phyloP scores from a whole-genome alignment of 2,113 vertebrate species.

The Climacteris rufus region DNA sequence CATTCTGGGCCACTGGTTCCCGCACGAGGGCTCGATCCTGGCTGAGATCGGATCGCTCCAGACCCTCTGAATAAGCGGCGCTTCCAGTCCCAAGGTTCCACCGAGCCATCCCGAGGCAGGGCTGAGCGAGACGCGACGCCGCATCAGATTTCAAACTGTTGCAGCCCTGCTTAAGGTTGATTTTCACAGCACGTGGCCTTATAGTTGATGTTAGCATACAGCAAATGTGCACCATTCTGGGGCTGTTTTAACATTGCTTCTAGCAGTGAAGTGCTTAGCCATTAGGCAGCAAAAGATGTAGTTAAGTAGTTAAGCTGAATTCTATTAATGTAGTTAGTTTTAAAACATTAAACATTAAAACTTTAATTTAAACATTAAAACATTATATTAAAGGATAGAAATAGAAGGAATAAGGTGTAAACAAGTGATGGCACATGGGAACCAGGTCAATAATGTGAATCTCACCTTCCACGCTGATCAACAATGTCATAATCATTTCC shows the following conservation, averaged over 20 bases:
- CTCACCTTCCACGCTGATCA: not conserved
- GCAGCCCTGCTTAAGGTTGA: not conserved
- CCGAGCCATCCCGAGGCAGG: no score
- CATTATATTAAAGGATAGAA: not conserved
- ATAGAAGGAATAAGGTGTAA: not conserved
- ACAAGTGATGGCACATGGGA: not conserved
- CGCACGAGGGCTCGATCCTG: no score
- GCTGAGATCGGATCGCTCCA: no score
- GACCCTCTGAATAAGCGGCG: no score
- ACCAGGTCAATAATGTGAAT: not conserved
- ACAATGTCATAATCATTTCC: not conserved
- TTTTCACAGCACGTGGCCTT: not conserved
- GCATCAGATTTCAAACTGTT: not conserved
- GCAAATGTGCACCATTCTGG: not conserved
- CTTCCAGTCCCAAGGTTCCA: no score
- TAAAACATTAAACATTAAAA: not conserved
- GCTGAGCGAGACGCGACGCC: no score
- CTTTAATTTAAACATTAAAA: no score
- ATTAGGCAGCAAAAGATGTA: not conserved
- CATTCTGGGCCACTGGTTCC: no score
- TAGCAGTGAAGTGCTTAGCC: not conserved
- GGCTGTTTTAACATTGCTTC: not conserved
- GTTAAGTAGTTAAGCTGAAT: not conserved
- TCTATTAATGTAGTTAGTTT: not conserved
- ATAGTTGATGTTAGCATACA: rapidly evolving